These are phyloP conservation scores for Pomacea canaliculata DNA, from an alignment of 2,888 invertebrate genomes.

Conservation along the genomic window DNA sequence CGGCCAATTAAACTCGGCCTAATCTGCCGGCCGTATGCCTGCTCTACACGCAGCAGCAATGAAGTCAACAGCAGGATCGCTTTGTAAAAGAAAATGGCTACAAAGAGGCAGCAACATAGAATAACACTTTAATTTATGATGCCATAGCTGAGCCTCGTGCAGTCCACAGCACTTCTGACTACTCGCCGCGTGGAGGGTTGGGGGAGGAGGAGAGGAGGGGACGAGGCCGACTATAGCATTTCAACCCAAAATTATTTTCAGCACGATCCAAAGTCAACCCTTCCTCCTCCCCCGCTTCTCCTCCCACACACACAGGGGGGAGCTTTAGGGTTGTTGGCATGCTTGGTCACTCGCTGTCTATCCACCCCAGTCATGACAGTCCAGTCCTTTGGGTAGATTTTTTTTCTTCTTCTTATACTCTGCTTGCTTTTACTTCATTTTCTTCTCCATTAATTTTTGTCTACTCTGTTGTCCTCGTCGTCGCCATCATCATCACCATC, in stretches of 20 bases:
- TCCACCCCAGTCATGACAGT: too few species aligned
- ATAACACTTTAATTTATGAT: conserved; percentile 4
- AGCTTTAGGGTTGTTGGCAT: too few species aligned
- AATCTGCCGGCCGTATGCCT: neutral
- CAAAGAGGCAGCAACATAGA: conserved; percentile 2
- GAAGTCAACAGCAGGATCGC: neutral
- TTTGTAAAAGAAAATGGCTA: conserved; percentile 2
- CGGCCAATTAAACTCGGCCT: neutral
- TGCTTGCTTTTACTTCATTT: neutral
- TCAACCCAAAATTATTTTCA: too few species aligned
- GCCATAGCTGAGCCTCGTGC: neutral
- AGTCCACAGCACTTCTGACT: too few species aligned
- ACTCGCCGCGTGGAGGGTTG: too few species aligned
- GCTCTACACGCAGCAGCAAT: neutral
- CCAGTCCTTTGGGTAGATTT: too few species aligned
- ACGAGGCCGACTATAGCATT: too few species aligned
- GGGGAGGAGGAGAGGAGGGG: too few species aligned
- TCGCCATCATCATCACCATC: neutral
- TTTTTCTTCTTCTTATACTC: neutral
- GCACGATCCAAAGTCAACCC: too few species aligned
- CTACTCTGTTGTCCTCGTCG: neutral
- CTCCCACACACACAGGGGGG: too few species aligned
- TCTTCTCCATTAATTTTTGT: neutral
- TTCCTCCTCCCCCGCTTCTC: too few species aligned
- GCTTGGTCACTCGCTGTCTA: too few species aligned